phyloP scores from a whole-genome alignment of 2,888 invertebrate genomes.

The Serripes groenlandicus region DNA sequence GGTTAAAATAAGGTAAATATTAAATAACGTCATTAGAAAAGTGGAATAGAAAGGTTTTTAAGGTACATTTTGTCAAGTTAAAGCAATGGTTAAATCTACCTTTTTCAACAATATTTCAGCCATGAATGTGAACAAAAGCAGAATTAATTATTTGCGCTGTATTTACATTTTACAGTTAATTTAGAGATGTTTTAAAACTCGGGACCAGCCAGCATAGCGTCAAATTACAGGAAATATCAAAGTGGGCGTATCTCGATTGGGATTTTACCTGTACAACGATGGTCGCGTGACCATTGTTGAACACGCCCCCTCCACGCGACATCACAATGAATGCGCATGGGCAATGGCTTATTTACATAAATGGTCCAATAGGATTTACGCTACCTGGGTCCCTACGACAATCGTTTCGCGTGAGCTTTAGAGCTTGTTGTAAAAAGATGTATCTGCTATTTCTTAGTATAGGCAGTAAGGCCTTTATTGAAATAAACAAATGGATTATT shows the following conservation, averaged over 20 bases:
- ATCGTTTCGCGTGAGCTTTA: slow-evolving; percentile 3
- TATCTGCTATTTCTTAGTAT: not conserved
- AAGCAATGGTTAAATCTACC: too few species aligned
- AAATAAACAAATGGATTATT: not conserved
- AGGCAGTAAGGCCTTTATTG: too few species aligned
- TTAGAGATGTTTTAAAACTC: too few species aligned
- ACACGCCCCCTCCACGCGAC: slow-evolving; percentile 66
- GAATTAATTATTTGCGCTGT: too few species aligned
- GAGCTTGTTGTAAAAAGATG: too few species aligned
- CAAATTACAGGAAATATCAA: slow-evolving; percentile 6
- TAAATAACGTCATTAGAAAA: too few species aligned
- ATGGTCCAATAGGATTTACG: slow-evolving; percentile 55
- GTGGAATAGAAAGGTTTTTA: too few species aligned
- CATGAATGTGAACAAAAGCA: too few species aligned
- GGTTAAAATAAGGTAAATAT: too few species aligned
- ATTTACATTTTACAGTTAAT: too few species aligned
- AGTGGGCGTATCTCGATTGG: slow-evolving; percentile 13
- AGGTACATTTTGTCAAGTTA: too few species aligned
- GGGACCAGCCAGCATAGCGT: not conserved
- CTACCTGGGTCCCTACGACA: slow-evolving; percentile 59
- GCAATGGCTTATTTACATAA: slow-evolving; percentile 55
- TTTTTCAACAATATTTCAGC: too few species aligned
- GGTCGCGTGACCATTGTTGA: slow-evolving; percentile 48
- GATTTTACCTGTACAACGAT: slow-evolving; percentile 34
- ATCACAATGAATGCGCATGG: slow-evolving; percentile 57